phyloP scores from a whole-genome alignment of 1,140 invertebrate species.

The Sminthurinus signatus region DNA sequence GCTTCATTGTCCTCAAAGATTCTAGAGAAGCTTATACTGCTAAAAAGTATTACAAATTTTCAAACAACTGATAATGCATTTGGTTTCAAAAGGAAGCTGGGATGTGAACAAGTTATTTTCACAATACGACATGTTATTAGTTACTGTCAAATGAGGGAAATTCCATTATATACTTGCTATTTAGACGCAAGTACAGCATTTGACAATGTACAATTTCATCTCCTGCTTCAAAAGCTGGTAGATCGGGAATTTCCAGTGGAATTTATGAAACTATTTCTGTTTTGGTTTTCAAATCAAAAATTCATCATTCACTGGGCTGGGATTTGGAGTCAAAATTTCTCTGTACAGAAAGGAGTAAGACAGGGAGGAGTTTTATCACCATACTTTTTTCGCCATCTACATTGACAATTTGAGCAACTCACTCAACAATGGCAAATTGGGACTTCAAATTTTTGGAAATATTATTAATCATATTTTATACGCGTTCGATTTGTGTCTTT shows the following conservation, averaged over 20 bases:
- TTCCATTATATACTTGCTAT: constrained; percentile 7
- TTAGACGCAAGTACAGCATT: constrained; percentile 11
- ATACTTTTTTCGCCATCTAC: background rate
- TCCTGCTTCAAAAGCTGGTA: background rate
- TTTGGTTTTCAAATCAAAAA: no score
- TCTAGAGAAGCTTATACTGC: background rate
- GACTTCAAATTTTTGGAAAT: background rate
- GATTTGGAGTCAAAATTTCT: background rate
- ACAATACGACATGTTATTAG: background rate
- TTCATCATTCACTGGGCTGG: no score
- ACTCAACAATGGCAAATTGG: background rate
- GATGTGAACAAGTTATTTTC: background rate
- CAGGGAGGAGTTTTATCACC: no score
- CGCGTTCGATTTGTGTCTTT: constrained; percentile 3
- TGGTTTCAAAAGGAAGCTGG: constrained; percentile 5
- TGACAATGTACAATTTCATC: background rate
- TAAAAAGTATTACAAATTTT: background rate
- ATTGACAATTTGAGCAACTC: background rate
- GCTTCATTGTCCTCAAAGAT: background rate
- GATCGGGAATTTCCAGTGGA: background rate
- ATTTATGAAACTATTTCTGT: no score
- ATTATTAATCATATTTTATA: constrained; percentile 5
- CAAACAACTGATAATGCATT: background rate
- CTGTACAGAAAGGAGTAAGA: background rate
- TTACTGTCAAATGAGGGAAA: background rate